These are phyloP conservation scores for Capitulum mitella DNA, from an alignment of 2,888 invertebrate species.

Conservation along the genomic window DNA sequence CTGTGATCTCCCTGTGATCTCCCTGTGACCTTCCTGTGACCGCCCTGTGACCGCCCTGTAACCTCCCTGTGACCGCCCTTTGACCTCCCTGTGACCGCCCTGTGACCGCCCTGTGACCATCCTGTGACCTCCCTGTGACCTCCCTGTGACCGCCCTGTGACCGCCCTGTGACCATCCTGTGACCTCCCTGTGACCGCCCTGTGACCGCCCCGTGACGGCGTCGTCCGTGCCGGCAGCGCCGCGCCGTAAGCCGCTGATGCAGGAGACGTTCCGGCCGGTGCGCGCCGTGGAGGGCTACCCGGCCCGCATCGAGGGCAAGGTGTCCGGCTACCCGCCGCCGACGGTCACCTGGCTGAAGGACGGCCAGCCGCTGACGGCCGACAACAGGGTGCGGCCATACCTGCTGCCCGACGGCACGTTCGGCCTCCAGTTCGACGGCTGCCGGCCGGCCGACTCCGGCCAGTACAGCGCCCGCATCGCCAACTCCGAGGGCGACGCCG, in stretches of 20 bases:
- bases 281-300: constrained; percentile 6
- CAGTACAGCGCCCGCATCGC: constrained; percentile 66
- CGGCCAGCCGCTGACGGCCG: constrained; percentile 62
- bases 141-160: no score
- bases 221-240: neutral
- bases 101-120: no score
- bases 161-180: no score
- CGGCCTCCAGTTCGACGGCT: constrained; percentile 51
- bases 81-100: no score
- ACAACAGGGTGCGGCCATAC: constrained; percentile 56
- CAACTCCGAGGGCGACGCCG: constrained; percentile 73
- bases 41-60: no score
- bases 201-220: no score
- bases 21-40: no score
- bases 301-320: constrained; percentile 14
- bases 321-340: constrained; percentile 35
- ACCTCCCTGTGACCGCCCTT: no score
- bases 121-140: no score
- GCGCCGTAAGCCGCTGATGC: constrained; percentile 39
- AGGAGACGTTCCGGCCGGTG: constrained; percentile 44
- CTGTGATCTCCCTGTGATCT: no score
- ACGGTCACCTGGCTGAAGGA: constrained; percentile 35
- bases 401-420: constrained; percentile 66
- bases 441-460: constrained; percentile 59
- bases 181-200: no score